Evolutionary conservation across 2,113 vertebrate species (phyloP), one percentile per base, ranked within the genome.

Genomic region (Coregonus clupeaformis): DNA sequence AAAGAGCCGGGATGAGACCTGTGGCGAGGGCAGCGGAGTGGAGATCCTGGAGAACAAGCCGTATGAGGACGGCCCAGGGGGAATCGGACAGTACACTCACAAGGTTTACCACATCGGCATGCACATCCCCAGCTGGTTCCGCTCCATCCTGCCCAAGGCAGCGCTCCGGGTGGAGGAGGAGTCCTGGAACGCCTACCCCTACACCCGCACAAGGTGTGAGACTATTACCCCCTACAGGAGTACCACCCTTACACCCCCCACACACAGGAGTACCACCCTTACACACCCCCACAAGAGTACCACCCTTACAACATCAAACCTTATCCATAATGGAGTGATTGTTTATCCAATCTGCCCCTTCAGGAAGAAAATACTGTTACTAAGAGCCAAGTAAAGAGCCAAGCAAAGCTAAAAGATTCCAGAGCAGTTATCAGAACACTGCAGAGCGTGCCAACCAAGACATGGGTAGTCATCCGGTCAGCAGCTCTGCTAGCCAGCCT

Each of bases 71-170:
- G 97, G 97, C 5, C 97, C 96, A 0, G 97, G 96, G 0, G 97
- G 97, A 69, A 91, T 89, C 0, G 97, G 97, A 66, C 97, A 98
- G 89, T 98, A 98, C 87, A 98, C 97, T 0, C 96, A 96, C 90
- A 98, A 98, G 84, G 97, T 98, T 73, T 98, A 98, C 85, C 97
- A 98, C 79, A 97, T 98, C 68, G 97, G 97, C 75, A 97, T 97
- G 96, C 97, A 98, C 90, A 98, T 98, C 81, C 97, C 97, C 76
- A 93, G 96, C 91, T 98, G 97, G 97, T 98, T 98, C 89, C 95
- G 97, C 78, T 96, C 97, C 57, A 97, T 98, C 2, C 81, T 98
- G 90, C 97, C 97, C 88, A 98, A 98, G 91, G 97, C 97, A 0
- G 97, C 97, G 0, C 88, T 98, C 74, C 90, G 97, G 6, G 97